Evolutionary conservation across 1,140 invertebrate species (phyloP).

Genomic region (Centruroides sculpturatus): DNA sequence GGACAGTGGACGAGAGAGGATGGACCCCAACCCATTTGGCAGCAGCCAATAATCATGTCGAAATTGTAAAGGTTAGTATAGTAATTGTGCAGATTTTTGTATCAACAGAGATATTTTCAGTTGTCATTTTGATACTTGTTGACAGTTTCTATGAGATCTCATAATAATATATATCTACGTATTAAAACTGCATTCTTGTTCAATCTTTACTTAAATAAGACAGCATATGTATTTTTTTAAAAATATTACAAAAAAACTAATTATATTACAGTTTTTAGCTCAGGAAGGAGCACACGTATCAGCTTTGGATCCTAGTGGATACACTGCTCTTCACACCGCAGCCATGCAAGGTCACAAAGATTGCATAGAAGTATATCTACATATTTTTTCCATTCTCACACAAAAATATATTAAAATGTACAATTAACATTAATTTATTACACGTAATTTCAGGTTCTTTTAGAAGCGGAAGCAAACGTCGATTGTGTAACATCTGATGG

Average conservation of each 20-base stretch:
- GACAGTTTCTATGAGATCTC: too few relatives aligned
- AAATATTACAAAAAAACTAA: too few relatives aligned
- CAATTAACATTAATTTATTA: too few relatives aligned
- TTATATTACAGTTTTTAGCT: constrained; percentile 10
- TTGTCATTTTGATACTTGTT: too few relatives aligned
- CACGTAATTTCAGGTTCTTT: constrained; percentile 21
- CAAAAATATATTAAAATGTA: too few relatives aligned
- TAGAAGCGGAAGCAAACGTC: constrained; percentile 26
- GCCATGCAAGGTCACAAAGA: constrained; percentile 29
- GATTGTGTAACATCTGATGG: constrained; percentile 23
- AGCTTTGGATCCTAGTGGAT: constrained; percentile 25
- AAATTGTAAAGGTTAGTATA: constrained; percentile 28
- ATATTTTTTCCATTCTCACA: too few relatives aligned
- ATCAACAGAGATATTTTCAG: too few relatives aligned
- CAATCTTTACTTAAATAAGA: too few relatives aligned
- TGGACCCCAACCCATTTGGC: constrained; percentile 93
- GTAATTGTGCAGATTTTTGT: neutral
- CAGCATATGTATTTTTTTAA: too few relatives aligned
- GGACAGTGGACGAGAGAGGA: constrained; percentile 45
- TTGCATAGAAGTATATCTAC: constrained; percentile 16
- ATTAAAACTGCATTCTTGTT: too few relatives aligned
- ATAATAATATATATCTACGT: too few relatives aligned
- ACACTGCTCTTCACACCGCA: constrained; percentile 28
- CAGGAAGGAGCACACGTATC: constrained; percentile 16
- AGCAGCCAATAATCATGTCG: constrained; percentile 76